Percentiles rank a stretch among this genome's conserved stretches.
Conservation (phyloP, 1,140 invertebrate species). For the Bombus breviceps region DNA sequence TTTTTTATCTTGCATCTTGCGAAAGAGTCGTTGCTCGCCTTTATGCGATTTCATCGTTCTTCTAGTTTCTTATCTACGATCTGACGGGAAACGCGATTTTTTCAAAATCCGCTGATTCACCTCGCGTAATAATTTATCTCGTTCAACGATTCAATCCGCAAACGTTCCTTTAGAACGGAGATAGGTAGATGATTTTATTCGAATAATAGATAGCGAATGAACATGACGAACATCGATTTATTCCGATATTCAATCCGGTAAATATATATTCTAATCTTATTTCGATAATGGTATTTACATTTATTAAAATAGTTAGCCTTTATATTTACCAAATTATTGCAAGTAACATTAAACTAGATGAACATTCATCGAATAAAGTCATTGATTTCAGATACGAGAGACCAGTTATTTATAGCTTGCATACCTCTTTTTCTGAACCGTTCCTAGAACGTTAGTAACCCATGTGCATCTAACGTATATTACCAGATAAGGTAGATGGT, state of each 20-base stretch:
- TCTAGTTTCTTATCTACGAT: not conserved
- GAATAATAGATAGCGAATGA: not conserved
- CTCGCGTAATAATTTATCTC: conserved; percentile 24
- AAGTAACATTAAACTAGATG: not conserved
- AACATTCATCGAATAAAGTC: conserved; percentile 1
- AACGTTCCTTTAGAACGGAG: not conserved
- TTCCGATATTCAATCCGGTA: too few species aligned
- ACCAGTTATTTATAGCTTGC: conserved; percentile 21
- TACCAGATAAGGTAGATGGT: not conserved
- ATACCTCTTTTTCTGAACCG: not conserved
- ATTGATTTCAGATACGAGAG: conserved; percentile 41
- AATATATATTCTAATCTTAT: not conserved
- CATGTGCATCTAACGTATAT: not conserved
- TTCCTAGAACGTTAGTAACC: not conserved
- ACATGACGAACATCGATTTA: not conserved
- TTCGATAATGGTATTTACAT: not conserved
- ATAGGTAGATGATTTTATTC: not conserved
- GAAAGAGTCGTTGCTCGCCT: not conserved
- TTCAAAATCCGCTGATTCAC: conserved; percentile 7
- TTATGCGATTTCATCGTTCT: not conserved
- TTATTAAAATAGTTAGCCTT: not conserved
- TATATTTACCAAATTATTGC: not conserved
- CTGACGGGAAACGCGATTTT: not conserved
- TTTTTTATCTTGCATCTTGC: not conserved
- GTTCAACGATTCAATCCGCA: conserved; percentile 4